A percentile compares a stretch with the other conserved stretches of the same genome.
phyloP scores from a whole-genome alignment of 2,113 vertebrate genomes.

The Parus major region DNA sequence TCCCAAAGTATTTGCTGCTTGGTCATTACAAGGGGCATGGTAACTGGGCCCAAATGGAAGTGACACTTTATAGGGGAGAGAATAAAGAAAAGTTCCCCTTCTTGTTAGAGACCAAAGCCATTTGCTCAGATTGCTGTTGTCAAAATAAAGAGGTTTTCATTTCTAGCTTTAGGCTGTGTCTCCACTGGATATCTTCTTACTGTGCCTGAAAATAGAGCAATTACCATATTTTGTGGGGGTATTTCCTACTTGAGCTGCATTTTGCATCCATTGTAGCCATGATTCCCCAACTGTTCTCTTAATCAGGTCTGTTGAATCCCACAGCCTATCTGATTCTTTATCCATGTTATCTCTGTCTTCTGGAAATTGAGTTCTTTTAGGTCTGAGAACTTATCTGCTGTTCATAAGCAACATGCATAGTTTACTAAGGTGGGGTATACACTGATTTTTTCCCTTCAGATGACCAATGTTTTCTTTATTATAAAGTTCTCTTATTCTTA shows the following conservation, averaged over 20 bases:
- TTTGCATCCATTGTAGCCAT: not conserved
- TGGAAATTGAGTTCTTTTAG: not conserved
- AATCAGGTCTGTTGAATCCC: not conserved
- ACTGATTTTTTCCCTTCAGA: not conserved
- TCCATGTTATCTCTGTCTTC: not conserved
- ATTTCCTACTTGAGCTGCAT: not conserved
- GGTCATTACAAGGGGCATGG: not conserved
- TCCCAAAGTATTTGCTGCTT: not conserved
- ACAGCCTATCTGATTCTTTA: not conserved
- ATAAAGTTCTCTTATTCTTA: constrained; percentile 47
- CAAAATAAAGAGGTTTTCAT: not conserved
- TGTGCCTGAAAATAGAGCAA: not conserved
- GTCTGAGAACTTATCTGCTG: not conserved
- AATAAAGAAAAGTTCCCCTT: not conserved
- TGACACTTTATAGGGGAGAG: not conserved
- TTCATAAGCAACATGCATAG: not conserved
- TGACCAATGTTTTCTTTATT: constrained; percentile 30
- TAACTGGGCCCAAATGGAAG: not conserved
- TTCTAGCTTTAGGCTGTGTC: not conserved
- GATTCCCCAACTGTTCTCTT: not conserved
- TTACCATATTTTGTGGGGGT: not conserved
- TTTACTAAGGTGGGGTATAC: not conserved
- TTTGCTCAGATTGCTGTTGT: not conserved
- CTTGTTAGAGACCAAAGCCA: not conserved
- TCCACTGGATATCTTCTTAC: not conserved